Evolutionary conservation across 2,797 vertebrate genomes (phyloP), one percentile per base, ranked within the genome.

Genomic region (Cyclopterus lumpus): DNA sequence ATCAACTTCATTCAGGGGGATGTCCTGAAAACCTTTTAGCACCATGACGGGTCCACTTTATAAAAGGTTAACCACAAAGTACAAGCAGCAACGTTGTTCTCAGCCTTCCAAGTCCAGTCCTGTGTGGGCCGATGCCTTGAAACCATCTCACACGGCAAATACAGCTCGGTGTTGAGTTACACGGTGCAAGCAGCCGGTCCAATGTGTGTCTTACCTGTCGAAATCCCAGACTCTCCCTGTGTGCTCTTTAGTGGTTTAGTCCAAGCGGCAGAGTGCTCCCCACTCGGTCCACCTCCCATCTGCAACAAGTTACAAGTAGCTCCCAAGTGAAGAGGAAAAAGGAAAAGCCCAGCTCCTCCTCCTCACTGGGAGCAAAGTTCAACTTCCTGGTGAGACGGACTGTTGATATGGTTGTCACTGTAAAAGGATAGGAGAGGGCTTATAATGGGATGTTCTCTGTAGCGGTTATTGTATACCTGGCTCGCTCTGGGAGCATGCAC

Each of bases 261-360:
- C 80, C 86, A 28, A 58, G 54, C 48, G 38, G 65, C 66, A 22
- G 28, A 71, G 48, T 64, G 46, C 67, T 83, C 64, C 82, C 82
- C 28, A 67, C 80, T 75, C 77, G 65, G 75, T 85, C 83, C 86
- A 81, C 75, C 77, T 90, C 82, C 65, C 64, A 63, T 85, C 81
- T 93, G 84, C 75, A 88, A 86, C 73, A 90, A 86, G 48, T 86
- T 75, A 73, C 84, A 88, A 84, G 91, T 71, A 75, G 79, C 68
- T 89, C 53, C 77, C 28, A 84, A 75, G 65, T 81, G 77, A 26
- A 62, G 55, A 85, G 73, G 80, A 76, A 81, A 71, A 64, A 73
- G 30, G 55, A 76, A 86, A 73, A 34, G 6, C 24, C 51, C 61
- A 38, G 58, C 91, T 86, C 92, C 91, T 80, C 83, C 51, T 53